A percentile compares a stretch with the other conserved stretches of the same genome.
These are phyloP conservation scores for Achlya flavicornis DNA, from an alignment of 2,888 invertebrate species.

Conservation along the genomic window DNA sequence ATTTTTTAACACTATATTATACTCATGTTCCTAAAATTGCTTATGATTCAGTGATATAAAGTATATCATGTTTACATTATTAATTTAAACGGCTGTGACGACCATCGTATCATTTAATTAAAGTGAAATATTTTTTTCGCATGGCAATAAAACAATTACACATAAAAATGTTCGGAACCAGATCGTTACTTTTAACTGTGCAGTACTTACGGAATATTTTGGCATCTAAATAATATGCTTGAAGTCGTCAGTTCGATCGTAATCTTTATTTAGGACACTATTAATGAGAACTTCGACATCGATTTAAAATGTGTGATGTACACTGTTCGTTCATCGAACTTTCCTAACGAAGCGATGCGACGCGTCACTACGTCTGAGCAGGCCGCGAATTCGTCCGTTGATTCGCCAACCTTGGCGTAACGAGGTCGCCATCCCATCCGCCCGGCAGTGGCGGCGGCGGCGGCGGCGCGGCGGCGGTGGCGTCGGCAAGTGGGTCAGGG, in stretches of 20 bases:
- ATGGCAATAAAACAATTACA: background rate
- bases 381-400: slow-evolving; percentile 67
- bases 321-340: slow-evolving; percentile 48
- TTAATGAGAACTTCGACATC: slow-evolving; percentile 26
- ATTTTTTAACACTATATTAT: slow-evolving; percentile 14
- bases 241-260: slow-evolving; percentile 8
- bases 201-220: slow-evolving; percentile 3
- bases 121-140: background rate
- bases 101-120: background rate
- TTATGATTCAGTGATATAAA: slow-evolving; percentile 24
- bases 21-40: slow-evolving; percentile 11
- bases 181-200: slow-evolving; percentile 3
- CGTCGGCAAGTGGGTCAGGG: slow-evolving; percentile 76
- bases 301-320: slow-evolving; percentile 47
- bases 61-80: background rate
- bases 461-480: slow-evolving; percentile 36
- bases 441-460: slow-evolving; percentile 37
- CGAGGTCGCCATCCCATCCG: slow-evolving; percentile 72
- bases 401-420: slow-evolving; percentile 78
- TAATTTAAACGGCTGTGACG: background rate
- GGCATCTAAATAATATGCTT: background rate
- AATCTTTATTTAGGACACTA: slow-evolving; percentile 10
- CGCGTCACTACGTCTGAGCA: slow-evolving; percentile 75
- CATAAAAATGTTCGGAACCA: background rate
- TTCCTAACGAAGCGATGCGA: slow-evolving; percentile 55